Evolutionary conservation across 2,888 invertebrate genomes (phyloP).

Genomic region (Apamea epomidion): DNA sequence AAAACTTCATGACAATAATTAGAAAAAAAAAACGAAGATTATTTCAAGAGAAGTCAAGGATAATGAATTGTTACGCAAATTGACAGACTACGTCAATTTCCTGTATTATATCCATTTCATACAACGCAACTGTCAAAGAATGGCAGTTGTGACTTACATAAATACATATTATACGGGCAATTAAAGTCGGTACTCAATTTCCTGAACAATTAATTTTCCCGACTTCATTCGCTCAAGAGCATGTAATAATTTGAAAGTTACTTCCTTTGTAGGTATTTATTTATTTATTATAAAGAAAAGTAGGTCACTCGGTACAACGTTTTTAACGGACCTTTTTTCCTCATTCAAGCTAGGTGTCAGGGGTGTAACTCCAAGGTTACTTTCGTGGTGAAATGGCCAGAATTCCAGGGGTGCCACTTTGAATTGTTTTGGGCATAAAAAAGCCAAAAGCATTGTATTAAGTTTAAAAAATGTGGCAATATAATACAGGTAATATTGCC

Average conservation of each 20-base stretch:
- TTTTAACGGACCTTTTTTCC: constrained; percentile 35
- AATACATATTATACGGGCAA: not conserved
- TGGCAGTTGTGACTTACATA: not conserved
- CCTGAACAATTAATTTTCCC: not conserved
- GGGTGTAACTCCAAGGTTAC: constrained; percentile 31
- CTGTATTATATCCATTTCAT: not conserved
- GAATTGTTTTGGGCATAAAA: not conserved
- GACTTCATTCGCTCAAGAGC: not conserved
- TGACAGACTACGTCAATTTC: not conserved
- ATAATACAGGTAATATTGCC: not conserved
- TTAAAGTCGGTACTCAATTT: not conserved
- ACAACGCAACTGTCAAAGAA: not conserved
- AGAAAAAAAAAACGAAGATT: constrained; percentile 5
- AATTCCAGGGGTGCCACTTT: constrained; percentile 22
- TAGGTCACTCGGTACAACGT: constrained; percentile 40
- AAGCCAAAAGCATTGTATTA: not conserved
- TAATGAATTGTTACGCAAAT: not conserved
- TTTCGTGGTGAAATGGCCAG: constrained; percentile 6
- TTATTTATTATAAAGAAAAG: constrained; percentile 18
- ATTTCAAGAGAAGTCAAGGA: not conserved
- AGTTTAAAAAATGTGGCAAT: not conserved
- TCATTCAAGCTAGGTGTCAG: constrained; percentile 37
- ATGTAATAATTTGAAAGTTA: constrained; percentile 34
- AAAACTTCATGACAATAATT: not conserved
- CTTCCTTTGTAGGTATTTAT: constrained; percentile 17